Evolutionary conservation across 2,113 vertebrate species (phyloP).

Genomic region (Scopus umbretta): DNA sequence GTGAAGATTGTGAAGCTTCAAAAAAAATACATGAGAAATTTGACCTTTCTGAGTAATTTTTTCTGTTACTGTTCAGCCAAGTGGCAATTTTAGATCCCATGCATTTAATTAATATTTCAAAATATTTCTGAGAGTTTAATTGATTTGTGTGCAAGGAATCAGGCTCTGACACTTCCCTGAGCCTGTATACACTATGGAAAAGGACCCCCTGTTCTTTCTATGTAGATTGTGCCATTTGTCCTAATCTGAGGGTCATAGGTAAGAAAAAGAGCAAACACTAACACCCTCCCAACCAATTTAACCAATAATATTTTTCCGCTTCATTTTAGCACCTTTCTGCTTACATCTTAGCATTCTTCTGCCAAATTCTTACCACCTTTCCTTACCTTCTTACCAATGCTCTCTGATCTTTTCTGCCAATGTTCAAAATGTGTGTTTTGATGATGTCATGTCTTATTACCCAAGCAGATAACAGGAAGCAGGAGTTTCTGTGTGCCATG

Average conservation of each 20-base stretch:
- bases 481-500: background rate
- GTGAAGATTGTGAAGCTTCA: background rate
- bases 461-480: background rate
- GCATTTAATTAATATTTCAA: background rate
- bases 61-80: background rate
- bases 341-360: background rate
- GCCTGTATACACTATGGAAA: background rate
- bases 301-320: background rate
- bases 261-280: background rate
- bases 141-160: background rate
- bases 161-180: background rate
- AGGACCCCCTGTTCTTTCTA: background rate
- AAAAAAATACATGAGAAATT: background rate
- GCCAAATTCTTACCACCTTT: background rate
- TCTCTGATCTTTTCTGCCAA: background rate
- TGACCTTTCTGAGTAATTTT: background rate
- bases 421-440: background rate
- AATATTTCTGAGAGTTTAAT: background rate
- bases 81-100: background rate
- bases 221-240: too few relatives aligned
- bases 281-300: background rate
- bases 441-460: background rate
- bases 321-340: background rate
- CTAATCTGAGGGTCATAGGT: too few relatives aligned
- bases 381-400: background rate